Conservation (phyloP, 2,797 vertebrate species). For the Anguilla pacifica region DNA sequence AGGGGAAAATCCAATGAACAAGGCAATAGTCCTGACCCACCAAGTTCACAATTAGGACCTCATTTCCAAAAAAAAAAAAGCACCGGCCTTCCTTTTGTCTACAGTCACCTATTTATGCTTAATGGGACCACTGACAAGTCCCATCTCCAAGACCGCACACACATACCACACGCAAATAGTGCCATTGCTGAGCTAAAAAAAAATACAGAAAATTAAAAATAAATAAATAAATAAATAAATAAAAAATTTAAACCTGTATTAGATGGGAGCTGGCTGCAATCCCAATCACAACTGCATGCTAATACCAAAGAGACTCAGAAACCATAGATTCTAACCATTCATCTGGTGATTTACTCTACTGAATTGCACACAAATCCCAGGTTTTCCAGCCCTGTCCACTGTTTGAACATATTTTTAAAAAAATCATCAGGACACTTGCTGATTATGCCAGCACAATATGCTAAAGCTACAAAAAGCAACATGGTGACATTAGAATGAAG, state of each 20-base stretch:
- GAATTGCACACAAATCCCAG: background rate
- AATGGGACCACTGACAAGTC: background rate
- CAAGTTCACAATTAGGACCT: constrained; percentile 66
- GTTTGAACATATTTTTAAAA: background rate
- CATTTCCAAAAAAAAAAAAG: constrained; percentile 66
- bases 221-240: background rate
- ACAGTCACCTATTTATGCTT: constrained; percentile 3
- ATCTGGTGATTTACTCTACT: background rate
- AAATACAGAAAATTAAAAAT: background rate
- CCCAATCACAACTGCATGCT: background rate
- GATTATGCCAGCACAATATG: background rate
- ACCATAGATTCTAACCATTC: background rate
- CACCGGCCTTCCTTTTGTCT: constrained; percentile 41
- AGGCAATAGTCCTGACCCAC: constrained; percentile 26
- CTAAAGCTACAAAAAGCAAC: background rate
- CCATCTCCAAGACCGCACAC: constrained; percentile 14
- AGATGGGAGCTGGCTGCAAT: background rate
- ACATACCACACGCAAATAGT: constrained; percentile 25
- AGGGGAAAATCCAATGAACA: background rate
- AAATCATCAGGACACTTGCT: background rate
- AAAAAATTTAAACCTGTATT: background rate
- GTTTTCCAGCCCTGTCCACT: background rate
- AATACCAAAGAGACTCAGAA: constrained; percentile 3
- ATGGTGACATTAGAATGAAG: background rate
- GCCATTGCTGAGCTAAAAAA: constrained; percentile 3